A percentile compares a stretch with the other conserved stretches of the same genome.
phyloP scores from a whole-genome alignment of 2,113 vertebrate genomes.

The Campylomormyrus tamandua region DNA sequence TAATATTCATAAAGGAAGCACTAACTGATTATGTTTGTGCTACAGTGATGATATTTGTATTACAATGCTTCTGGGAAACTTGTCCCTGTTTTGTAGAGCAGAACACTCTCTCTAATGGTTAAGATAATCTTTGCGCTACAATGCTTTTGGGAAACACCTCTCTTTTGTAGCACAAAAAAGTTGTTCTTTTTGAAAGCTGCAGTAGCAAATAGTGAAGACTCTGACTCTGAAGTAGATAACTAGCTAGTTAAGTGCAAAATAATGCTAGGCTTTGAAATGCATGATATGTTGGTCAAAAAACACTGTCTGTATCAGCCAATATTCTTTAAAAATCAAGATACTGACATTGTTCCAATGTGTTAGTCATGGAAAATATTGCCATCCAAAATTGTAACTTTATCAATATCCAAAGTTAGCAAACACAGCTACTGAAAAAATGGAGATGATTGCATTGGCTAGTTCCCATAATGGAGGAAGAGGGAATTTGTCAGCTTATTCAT shows the following conservation, averaged over 20 bases:
- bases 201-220: not conserved
- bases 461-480: not conserved
- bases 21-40: not conserved
- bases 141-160: not conserved
- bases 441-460: not conserved
- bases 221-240: not conserved
- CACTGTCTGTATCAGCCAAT: not conserved
- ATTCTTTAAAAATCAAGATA: not conserved
- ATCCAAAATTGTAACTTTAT: not conserved
- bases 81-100: not conserved
- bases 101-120: not conserved
- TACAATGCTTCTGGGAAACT: not conserved
- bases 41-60: not conserved
- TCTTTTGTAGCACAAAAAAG: not conserved
- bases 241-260: not conserved
- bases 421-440: not conserved
- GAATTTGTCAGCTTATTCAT: not conserved
- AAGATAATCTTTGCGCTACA: not conserved
- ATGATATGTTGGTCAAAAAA: not conserved
- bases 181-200: not conserved
- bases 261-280: not conserved
- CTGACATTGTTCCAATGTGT: not conserved
- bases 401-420: not conserved
- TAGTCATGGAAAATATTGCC: not conserved
- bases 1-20: not conserved